Base-by-base conservation (phyloP, 2,888 invertebrate genomes). In the Ditula angustiorana region DNA sequence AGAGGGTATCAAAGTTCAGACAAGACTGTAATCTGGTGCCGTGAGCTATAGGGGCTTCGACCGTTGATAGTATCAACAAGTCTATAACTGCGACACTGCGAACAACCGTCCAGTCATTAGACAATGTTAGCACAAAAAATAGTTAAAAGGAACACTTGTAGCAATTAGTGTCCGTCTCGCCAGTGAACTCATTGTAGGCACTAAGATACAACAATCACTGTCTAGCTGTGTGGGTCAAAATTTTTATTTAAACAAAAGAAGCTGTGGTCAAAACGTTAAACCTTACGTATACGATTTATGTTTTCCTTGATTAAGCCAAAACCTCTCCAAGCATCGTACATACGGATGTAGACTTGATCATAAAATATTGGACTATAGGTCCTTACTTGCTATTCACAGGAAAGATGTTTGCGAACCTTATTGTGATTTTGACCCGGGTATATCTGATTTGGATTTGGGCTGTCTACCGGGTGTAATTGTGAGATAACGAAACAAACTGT, bases 11-110 rank as follows among this genome's bases (percentile, higher is more conserved):
- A 79, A 78, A 82, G 87, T 85, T 86, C 86, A 85, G 79, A 76
- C 80, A 78, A 79, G 81, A 77, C 82, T 80, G 79, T 87, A 85
- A 86, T 87, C 86, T 85, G 81, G 75, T 81, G 83, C 81, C 77
- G 75, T 77, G 77, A 83, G 81, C 79, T 77, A n/a, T n/a, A 82
- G 87, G 87, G 86, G 86, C 88, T 90, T 85, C 88, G 88, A 88
- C 88, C 87, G 88, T 80, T 71, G 73, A 75, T 74, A 86, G 87
- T 87, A 87, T 86, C 80, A 79, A 79, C 77, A 79, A 78, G 79
- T 81, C 81, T 75, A 75, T 52, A 58, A 65, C 56, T 66, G 68
- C 72, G 69, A 67, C 69, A 56, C 50, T 59, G 50, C 66, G 57
- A 61, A 59, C 64, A 67, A 55, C 61, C 69, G 75, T 11, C 69